Percentiles rank a stretch among this genome's conserved stretches.
Conservation (phyloP, 1,140 invertebrate genomes). For the Venustaconcha ellipsiformis region DNA sequence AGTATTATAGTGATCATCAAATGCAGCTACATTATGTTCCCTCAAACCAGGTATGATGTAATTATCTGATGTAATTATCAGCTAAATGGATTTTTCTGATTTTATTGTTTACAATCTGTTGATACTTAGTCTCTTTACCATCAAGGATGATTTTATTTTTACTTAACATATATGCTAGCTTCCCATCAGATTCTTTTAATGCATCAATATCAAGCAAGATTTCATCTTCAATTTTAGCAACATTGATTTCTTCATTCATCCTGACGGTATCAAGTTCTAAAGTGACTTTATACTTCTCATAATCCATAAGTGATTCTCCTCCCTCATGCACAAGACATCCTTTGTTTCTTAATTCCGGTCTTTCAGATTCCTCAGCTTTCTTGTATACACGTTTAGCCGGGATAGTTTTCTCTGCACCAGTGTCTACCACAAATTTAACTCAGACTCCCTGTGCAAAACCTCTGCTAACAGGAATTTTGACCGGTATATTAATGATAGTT, state of each 20-base stretch:
- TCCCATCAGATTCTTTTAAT: not conserved
- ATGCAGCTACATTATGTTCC: too few relatives aligned
- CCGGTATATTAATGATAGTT: too few relatives aligned
- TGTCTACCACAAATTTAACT: constrained; percentile 13
- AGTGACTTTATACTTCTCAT: too few relatives aligned
- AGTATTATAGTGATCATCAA: too few relatives aligned
- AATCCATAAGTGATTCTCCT: too few relatives aligned
- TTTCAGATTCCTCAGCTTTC: not conserved
- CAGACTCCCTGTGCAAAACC: not conserved
- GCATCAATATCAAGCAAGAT: not conserved
- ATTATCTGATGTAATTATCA: too few relatives aligned
- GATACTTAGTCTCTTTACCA: not conserved
- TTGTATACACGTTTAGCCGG: constrained; percentile 1
- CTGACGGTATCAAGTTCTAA: too few relatives aligned
- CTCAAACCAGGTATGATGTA: too few relatives aligned
- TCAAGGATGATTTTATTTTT: not conserved
- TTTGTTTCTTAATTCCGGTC: not conserved
- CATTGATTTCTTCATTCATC: not conserved
- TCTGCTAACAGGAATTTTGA: too few relatives aligned
- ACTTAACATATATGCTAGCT: constrained; percentile 2
- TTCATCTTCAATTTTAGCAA: constrained; percentile 4
- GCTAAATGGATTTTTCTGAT: too few relatives aligned
- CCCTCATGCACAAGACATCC: too few relatives aligned
- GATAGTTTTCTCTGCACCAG: constrained; percentile 16
- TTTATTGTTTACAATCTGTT: too few relatives aligned